Evolutionary conservation across 2,113 vertebrate genomes (phyloP).

Genomic region (Rhea americana): DNA sequence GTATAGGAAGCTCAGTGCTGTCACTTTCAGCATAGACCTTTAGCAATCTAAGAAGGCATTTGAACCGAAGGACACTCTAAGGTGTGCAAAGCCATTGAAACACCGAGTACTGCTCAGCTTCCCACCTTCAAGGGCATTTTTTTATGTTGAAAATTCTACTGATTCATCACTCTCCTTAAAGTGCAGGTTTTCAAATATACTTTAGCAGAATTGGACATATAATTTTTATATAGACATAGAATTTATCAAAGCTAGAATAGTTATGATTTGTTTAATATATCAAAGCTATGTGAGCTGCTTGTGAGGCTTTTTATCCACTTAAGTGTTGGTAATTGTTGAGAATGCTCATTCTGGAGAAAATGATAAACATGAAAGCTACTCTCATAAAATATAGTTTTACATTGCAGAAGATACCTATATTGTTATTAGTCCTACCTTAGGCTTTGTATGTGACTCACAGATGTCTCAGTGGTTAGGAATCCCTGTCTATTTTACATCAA

Average conservation of each 20-base stretch:
- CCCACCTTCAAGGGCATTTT: not conserved
- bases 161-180: slow-evolving; percentile 26
- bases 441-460: not conserved
- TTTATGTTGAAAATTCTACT: slow-evolving; percentile 11
- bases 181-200: not conserved
- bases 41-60: slow-evolving; percentile 43
- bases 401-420: rapidly evolving
- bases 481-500: not conserved
- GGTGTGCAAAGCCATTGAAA: slow-evolving; percentile 33
- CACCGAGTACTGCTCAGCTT: not conserved
- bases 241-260: not conserved
- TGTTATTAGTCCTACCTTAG: not conserved
- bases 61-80: slow-evolving; percentile 54
- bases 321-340: not conserved
- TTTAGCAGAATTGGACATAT: not conserved
- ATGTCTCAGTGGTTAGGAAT: not conserved
- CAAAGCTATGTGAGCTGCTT: rapidly evolving
- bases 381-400: not conserved
- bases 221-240: not conserved
- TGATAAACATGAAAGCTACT: not conserved
- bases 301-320: not conserved
- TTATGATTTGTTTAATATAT: not conserved
- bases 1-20: slow-evolving; percentile 44
- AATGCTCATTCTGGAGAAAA: not conserved
- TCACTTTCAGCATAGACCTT: slow-evolving; percentile 50